Conservation (phyloP, 1,140 invertebrate species). For the Diachasma alloeum region DNA sequence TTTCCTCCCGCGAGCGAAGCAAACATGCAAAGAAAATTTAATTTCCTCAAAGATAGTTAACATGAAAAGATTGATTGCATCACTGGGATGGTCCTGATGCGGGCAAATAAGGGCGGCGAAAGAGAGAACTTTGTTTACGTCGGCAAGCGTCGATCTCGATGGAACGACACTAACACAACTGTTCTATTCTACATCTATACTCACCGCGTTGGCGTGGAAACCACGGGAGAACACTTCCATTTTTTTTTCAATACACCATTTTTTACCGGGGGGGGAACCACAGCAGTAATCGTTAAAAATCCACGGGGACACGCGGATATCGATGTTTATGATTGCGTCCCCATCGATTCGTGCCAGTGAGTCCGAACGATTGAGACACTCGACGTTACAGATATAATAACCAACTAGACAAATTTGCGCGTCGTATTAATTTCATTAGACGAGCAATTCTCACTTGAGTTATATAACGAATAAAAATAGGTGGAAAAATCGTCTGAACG, state of each 20-base stretch:
- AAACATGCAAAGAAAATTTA: not conserved
- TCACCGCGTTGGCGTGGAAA: not conserved
- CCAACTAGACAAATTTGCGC: not conserved
- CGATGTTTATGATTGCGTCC: not conserved
- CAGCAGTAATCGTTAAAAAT: not conserved
- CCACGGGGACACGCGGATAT: not conserved
- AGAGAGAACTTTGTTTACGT: not conserved
- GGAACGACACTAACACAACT: not conserved
- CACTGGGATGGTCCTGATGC: not conserved
- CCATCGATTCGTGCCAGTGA: not conserved
- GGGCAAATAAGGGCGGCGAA: not conserved
- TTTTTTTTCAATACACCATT: not conserved
- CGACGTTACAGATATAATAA: no score
- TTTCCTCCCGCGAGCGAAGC: no score
- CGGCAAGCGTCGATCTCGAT: not conserved
- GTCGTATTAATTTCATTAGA: not conserved
- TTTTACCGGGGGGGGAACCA: not conserved
- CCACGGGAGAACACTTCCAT: not conserved
- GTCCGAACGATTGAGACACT: not conserved
- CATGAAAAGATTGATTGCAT: not conserved
- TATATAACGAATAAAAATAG: no score
- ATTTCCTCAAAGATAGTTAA: not conserved
- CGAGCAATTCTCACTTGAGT: no score
- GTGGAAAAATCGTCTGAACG: no score
- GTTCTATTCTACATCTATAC: not conserved